A percentile compares a stretch with the other conserved stretches of the same genome.
Evolutionary conservation across 2,113 vertebrate species (phyloP).

Genomic region (Egretta garzetta): DNA sequence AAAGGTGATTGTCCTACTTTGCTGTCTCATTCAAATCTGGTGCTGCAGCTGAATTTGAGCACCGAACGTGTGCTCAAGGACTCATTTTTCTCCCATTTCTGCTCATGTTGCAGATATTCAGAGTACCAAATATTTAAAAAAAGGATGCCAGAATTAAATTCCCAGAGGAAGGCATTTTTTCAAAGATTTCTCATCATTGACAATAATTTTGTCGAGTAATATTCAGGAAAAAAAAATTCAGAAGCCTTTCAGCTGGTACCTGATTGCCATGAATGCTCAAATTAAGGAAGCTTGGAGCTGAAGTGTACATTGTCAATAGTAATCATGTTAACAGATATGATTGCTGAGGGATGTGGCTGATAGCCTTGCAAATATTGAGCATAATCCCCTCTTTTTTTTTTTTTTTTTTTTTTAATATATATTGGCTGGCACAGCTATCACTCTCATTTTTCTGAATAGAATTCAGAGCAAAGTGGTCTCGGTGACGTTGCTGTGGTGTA

Average conservation of each 20-base stretch:
- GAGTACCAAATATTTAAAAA: not conserved
- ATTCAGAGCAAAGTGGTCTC: not conserved
- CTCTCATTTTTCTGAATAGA: not conserved
- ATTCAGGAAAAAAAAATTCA: not conserved
- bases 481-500: not conserved
- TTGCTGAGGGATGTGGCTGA: not conserved
- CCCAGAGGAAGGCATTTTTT: not conserved
- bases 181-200: not conserved
- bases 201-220: not conserved
- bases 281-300: not conserved
- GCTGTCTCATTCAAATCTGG: slow-evolving; percentile 38
- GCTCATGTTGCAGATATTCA: not conserved
- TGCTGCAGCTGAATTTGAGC: slow-evolving; percentile 21
- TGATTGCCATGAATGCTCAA: not conserved
- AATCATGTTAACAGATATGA: not conserved
- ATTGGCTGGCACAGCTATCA: not conserved
- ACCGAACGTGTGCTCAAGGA: rapidly evolving
- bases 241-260: not conserved
- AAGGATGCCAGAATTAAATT: not conserved
- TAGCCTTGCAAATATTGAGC: not conserved
- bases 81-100: not conserved
- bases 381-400: not conserved
- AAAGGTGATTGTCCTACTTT: slow-evolving; percentile 42
- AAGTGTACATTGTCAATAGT: not conserved
- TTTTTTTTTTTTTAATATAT: not conserved